These are phyloP conservation scores for Pectinophora gossypiella DNA, from an alignment of 1,140 invertebrate species.

Conservation along the genomic window DNA sequence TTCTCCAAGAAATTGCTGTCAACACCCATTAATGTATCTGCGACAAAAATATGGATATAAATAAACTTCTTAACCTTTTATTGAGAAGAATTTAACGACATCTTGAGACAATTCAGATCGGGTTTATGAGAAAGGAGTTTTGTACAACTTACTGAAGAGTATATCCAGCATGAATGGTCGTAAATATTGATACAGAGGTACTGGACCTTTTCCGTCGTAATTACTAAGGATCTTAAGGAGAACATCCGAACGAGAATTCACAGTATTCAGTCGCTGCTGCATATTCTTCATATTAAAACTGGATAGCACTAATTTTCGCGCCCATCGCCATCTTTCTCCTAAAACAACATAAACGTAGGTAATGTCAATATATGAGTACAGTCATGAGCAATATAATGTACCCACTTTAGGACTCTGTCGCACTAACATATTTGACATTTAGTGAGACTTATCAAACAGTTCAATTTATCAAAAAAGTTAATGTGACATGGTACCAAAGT, in stretches of 20 bases:
- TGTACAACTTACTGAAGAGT: slow-evolving; percentile 3
- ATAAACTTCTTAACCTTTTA: neutral
- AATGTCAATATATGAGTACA: too few relatives aligned
- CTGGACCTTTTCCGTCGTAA: neutral
- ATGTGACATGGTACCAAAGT: too few relatives aligned
- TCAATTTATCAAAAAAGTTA: too few relatives aligned
- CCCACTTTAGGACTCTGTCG: too few relatives aligned
- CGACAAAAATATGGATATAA: neutral
- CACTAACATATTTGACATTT: too few relatives aligned
- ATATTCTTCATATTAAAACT: slow-evolving; percentile 11
- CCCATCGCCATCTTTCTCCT: slow-evolving; percentile 8
- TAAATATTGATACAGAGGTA: slow-evolving; percentile 7
- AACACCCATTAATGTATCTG: slow-evolving; percentile 8
- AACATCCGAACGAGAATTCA: neutral
- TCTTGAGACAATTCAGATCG: too few relatives aligned
- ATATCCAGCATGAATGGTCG: slow-evolving; percentile 10
- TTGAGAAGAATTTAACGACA: too few relatives aligned
- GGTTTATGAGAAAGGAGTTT: too few relatives aligned
- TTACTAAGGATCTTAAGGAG: neutral
- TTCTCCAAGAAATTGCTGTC: slow-evolving; percentile 8
- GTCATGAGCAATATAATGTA: too few relatives aligned
- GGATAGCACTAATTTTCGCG: slow-evolving; percentile 7
- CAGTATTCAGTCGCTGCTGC: neutral
- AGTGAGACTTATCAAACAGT: too few relatives aligned
- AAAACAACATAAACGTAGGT: too few relatives aligned